A percentile compares a stretch with the other conserved stretches of the same genome.
phyloP scores from a whole-genome alignment of 2,888 invertebrate genomes.

The Gasteruption jaculator region DNA sequence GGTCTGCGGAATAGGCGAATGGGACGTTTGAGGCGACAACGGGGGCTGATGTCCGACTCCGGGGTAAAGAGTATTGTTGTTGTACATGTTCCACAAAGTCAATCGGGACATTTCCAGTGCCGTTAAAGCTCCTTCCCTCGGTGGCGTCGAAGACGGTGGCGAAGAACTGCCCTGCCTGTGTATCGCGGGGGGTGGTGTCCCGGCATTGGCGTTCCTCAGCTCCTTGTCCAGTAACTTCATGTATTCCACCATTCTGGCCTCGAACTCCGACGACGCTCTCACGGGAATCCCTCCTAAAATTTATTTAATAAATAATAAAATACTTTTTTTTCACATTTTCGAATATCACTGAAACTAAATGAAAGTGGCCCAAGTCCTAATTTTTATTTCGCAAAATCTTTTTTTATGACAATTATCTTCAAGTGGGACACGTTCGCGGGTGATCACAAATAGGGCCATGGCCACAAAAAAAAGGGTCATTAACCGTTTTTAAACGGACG shows the following conservation, averaged over 20 bases:
- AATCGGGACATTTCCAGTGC: conserved; percentile 75
- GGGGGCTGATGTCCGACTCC: conserved; percentile 41
- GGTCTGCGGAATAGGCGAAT: conserved; percentile 48
- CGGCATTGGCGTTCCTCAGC: conserved; percentile 47
- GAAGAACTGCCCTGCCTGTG: conserved; percentile 50
- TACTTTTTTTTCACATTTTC: too few relatives aligned
- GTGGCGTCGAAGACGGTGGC: conserved; percentile 53
- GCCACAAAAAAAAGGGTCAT: too few relatives aligned
- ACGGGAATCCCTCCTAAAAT: conserved; percentile 59
- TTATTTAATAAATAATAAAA: conserved; percentile 11
- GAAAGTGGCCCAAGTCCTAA: too few relatives aligned
- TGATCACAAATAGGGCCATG: too few relatives aligned
- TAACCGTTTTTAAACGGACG: too few relatives aligned
- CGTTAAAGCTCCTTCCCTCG: conserved; percentile 57
- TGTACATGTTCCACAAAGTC: conserved; percentile 79
- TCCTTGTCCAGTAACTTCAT: conserved; percentile 67
- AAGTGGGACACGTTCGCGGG: too few relatives aligned
- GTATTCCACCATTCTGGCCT: conserved; percentile 75
- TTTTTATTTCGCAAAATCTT: too few relatives aligned
- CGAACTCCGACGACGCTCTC: conserved; percentile 66
- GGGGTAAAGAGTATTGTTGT: conserved; percentile 54
- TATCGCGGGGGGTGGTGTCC: conserved; percentile 48
- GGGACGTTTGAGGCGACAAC: conserved; percentile 53
- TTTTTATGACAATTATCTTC: too few relatives aligned
- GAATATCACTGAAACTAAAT: too few relatives aligned